Conservation (phyloP, 1,140 invertebrate species). For the Capitella teleta region DNA sequence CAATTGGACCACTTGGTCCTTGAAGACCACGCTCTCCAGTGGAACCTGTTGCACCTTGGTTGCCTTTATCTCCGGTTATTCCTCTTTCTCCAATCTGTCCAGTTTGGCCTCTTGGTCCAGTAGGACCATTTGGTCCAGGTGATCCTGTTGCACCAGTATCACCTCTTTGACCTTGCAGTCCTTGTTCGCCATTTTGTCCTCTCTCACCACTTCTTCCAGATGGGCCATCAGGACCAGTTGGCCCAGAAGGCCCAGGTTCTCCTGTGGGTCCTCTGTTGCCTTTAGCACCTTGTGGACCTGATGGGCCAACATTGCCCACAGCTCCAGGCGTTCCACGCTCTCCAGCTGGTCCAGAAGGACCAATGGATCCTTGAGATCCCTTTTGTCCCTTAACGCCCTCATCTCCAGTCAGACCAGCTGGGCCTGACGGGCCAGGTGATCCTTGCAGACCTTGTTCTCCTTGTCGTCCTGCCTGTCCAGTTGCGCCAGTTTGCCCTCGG, state of each 20-base stretch:
- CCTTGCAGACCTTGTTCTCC: conserved; percentile 1
- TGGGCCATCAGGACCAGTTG: background rate
- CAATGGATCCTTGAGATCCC: too few relatives aligned
- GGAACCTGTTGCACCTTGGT: background rate
- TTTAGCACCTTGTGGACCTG: conserved; percentile 3
- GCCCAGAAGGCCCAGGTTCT: background rate
- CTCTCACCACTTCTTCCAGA: background rate
- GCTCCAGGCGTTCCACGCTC: conserved; percentile 3
- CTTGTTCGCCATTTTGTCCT: background rate
- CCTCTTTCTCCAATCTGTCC: conserved; percentile 2
- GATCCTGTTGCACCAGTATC: background rate
- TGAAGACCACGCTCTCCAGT: background rate
- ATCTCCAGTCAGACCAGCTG: conserved; percentile 2
- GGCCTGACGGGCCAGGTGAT: conserved; percentile 2
- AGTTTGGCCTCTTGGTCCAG: conserved; percentile 1
- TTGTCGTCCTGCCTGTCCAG: background rate
- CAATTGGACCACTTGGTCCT: background rate
- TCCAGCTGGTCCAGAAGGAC: conserved; percentile 1
- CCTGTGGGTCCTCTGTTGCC: conserved; percentile 5
- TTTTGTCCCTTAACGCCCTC: background rate
- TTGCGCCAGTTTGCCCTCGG: conserved; percentile 1
- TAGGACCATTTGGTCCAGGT: conserved; percentile 3
- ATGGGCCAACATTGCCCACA: background rate
- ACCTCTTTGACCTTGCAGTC: background rate
- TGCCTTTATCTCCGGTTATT: background rate